Base-by-base conservation (phyloP, 2,797 vertebrate species). In the Philypnodon macrostomus region DNA sequence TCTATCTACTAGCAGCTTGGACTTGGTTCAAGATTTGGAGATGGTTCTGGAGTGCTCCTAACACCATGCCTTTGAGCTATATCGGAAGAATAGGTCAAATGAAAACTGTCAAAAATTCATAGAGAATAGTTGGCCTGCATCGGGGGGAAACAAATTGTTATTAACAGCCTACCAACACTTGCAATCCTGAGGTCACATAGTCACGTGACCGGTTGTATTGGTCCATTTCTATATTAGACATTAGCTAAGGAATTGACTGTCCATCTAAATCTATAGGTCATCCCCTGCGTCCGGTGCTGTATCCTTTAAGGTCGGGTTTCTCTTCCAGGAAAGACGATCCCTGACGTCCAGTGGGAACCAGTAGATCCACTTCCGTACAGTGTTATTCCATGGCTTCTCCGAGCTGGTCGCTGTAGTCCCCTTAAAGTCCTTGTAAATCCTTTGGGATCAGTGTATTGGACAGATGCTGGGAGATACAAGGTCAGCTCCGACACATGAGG, bases 381-480 rank as follows among this genome's bases (percentile, higher is more conserved):
- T 2, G 2, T 14, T n/a, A n/a, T 32, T 33, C n/a, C 13, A 13
- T 14, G 2, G 11, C 27, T 7, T 33, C 13, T 33, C n/a, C 7
- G 3, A 7, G 2, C n/a, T 7, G 5, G 31, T 14, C 13, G 31
- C 64, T 65, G 45, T 49, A 42, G 1, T 44, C 24, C 40, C 47
- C 45, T 30, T 54, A 39, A 62, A 53, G 38, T 52, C 45, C 18
- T 31, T 30, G 12, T 53, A 51, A 63, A 48, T 46, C 29, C 8
- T 3, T 23, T 32, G 14, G 37, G 29, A 27, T 63, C 36, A 56
- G 29, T 42, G 47, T 51, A 24, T 16, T 9, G 34, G 13, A 11
- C 44, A 36, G 47, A 26, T 42, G 31, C 51, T 30, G 30, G 47
- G 21, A 49, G 21, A 30, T n/a, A 57, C 27, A 55, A 58, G 47